Conservation (phyloP, 2,113 vertebrate genomes). For the Tympanuchus pallidicinctus region DNA sequence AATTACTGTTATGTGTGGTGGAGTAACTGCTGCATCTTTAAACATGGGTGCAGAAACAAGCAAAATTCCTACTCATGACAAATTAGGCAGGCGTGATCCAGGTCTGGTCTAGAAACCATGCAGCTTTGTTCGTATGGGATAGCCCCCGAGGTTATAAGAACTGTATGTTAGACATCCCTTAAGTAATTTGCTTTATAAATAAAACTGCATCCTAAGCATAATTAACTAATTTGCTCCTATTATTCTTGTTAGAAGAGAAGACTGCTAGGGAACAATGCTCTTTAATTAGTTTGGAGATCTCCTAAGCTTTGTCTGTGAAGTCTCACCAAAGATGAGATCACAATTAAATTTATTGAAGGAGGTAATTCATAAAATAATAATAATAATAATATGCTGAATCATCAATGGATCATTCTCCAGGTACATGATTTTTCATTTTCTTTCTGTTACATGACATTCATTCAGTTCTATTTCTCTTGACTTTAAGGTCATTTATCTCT, state of each 20-base stretch:
- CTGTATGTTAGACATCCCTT: background rate
- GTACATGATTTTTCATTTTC: background rate
- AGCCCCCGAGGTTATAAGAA: background rate
- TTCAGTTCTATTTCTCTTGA: background rate
- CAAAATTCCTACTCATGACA: background rate
- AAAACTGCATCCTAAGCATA: background rate
- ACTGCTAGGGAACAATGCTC: background rate
- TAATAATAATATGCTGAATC: background rate
- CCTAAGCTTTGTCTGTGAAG: background rate
- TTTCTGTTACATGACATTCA: background rate
- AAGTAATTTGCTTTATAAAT: background rate
- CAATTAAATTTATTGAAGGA: background rate
- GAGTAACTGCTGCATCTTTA: background rate
- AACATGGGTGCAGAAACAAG: background rate
- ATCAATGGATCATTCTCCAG: background rate
- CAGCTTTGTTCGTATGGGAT: background rate
- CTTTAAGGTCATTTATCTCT: background rate
- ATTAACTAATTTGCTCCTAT: background rate
- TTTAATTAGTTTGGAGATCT: background rate
- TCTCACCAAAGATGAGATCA: background rate
- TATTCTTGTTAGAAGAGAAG: background rate
- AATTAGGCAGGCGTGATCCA: background rate
- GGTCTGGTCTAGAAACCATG: background rate
- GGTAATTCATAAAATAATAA: background rate
- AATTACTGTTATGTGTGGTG: too few species aligned